Base-by-base conservation (phyloP, 2,113 vertebrate genomes). In the Ceuthmochares aereus region DNA sequence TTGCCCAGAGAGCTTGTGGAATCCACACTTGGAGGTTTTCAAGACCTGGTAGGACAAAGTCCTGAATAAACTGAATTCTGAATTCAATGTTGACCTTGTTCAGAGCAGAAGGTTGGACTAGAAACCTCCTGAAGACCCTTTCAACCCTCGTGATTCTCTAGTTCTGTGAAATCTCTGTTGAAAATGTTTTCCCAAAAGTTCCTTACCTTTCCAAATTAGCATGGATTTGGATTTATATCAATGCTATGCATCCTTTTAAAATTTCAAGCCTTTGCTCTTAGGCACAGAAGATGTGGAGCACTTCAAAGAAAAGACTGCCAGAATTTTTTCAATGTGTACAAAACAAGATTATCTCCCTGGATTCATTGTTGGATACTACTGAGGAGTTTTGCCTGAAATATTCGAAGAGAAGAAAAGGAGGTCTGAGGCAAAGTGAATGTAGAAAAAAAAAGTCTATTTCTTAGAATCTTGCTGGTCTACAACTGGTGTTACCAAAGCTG, bases 341-440 rank as follows among this genome's bases (percentile, higher is more conserved):
- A 95, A 95, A n/a, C 63, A 83, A 88, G 67, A 74, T 77, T 73
- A 86, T 76, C 29, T 88, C 70, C 36, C 79, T 85, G 62, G 40
- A 85, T 67, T 76, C 25, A 51, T 73, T 64, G 51, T 55, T 73
- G 42, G 51, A 49, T 93, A 90, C 49, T 66, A 83, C 30, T 42
- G 55, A 76, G 29, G 45, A 51, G 42, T 89, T 93, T 70, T 86
- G 17, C 85, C 72, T 77, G 78, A 87, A 95, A 80, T 77, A 73
- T 54, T 21, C 49, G 30, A 90, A 80, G 64, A 62, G 40, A 85
- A 23, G 20, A 87, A 95, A 93, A 87, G 76, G 27, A 95, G 40
- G 12, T 84, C 36, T 89, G 74, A 76, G 52, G 32, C 20, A 73
- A 75, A 79, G 19, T 51, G 29, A 66, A 69, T 54, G 11, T 18